Percentiles rank a stretch among this genome's conserved stretches.
phyloP scores from a whole-genome alignment of 1,140 invertebrate genomes.

The Gonatopus flavifemur region DNA sequence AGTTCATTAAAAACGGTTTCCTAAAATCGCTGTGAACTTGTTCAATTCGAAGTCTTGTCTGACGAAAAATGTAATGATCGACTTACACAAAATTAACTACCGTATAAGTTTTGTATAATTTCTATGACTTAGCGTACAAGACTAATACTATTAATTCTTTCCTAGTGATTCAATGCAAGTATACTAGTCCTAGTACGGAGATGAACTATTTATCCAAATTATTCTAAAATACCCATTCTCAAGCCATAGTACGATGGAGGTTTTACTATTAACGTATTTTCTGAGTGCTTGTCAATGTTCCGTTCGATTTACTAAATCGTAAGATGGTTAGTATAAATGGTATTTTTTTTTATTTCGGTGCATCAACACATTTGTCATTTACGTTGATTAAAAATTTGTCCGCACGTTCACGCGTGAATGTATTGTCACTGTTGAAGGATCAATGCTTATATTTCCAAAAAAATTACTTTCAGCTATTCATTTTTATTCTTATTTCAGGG shows the following conservation, averaged over 20 bases:
- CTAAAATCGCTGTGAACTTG: too few species aligned
- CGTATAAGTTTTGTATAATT: too few species aligned
- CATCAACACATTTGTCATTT: not conserved
- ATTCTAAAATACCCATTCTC: too few species aligned
- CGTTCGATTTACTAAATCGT: conserved; percentile 25
- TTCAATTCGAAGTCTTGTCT: too few species aligned
- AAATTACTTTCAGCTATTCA: not conserved
- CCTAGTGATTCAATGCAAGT: too few species aligned
- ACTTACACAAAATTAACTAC: too few species aligned
- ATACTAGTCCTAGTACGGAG: too few species aligned
- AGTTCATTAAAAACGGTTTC: too few species aligned
- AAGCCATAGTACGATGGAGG: conserved; percentile 28
- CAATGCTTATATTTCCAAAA: not conserved
- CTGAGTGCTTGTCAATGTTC: conserved; percentile 28
- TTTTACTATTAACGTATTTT: conserved; percentile 22
- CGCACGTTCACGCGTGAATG: not conserved
- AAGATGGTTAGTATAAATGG: conserved; percentile 26
- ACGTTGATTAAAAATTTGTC: not conserved
- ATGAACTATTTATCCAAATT: too few species aligned
- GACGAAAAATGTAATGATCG: too few species aligned
- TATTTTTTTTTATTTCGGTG: not conserved
- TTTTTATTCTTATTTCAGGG: conserved; percentile 67
- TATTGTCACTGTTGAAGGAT: not conserved
- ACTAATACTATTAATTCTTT: too few species aligned
- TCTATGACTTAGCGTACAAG: too few species aligned